Conservation (phyloP, 2,113 vertebrate species). For the Montifringilla adamsi region DNA sequence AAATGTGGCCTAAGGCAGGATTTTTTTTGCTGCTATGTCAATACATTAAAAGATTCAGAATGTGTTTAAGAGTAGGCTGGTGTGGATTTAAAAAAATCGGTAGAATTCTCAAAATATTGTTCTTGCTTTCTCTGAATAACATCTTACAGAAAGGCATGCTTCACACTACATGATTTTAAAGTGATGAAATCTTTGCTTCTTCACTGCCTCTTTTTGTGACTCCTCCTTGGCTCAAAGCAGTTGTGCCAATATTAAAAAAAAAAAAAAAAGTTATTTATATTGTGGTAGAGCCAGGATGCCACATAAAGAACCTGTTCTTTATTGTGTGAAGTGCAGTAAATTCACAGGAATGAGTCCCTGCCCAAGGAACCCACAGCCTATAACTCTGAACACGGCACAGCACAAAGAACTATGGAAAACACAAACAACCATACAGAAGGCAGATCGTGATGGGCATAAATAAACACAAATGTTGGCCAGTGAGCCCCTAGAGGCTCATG, state of each 20-base stretch:
- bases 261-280: background rate
- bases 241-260: background rate
- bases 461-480: background rate
- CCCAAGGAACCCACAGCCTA: background rate
- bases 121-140: background rate
- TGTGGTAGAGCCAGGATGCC: background rate
- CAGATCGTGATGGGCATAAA: background rate
- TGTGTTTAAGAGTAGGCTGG: background rate
- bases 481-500: background rate
- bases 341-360: background rate
- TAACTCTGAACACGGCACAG: background rate
- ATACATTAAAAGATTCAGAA: background rate
- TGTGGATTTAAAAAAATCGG: background rate
- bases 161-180: background rate
- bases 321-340: background rate
- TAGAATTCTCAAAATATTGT: background rate
- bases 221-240: background rate
- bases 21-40: background rate
- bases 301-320: background rate
- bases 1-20: background rate
- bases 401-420: background rate
- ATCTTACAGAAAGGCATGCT: background rate
- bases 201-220: background rate
- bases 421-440: background rate
- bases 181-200: background rate